Evolutionary conservation across 2,797 vertebrate genomes (phyloP).

Genomic region (Tragelaphus eurycerus): DNA sequence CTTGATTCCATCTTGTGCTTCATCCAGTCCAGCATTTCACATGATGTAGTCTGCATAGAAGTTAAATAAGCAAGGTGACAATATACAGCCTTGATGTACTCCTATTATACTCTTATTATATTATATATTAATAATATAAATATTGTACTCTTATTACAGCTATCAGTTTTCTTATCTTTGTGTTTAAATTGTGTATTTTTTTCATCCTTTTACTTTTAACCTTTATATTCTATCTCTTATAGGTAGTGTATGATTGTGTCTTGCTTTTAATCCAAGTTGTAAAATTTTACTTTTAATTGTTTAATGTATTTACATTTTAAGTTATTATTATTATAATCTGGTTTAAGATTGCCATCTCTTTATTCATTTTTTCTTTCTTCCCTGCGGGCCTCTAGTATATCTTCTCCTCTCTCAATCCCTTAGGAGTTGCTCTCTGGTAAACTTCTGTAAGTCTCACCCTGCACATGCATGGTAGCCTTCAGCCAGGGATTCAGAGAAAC

Average conservation of each 20-base stretch:
- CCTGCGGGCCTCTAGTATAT: background rate
- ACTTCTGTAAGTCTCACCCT: background rate
- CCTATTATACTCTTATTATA: background rate
- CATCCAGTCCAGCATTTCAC: background rate
- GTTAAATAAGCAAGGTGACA: background rate
- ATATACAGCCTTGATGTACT: background rate
- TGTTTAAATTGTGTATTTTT: constrained; percentile 6
- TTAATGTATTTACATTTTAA: constrained; percentile 1
- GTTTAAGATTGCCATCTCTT: background rate
- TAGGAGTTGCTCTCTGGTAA: background rate
- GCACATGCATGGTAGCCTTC: background rate
- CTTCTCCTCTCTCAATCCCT: background rate
- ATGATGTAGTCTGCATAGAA: background rate
- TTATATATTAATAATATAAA: too few species aligned
- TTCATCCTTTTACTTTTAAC: background rate
- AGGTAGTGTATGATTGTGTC: background rate
- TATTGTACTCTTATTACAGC: background rate
- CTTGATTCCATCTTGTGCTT: background rate
- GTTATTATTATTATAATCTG: background rate
- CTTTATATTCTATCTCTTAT: background rate
- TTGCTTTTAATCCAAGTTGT: background rate
- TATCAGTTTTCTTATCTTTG: background rate
- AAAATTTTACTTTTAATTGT: constrained; percentile 15
- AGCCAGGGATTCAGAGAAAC: background rate
- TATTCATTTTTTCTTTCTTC: background rate